Evolutionary conservation across 2,797 vertebrate genomes (phyloP), one percentile per base, ranked within the genome.

Genomic region (Coendou prehensilis): DNA sequence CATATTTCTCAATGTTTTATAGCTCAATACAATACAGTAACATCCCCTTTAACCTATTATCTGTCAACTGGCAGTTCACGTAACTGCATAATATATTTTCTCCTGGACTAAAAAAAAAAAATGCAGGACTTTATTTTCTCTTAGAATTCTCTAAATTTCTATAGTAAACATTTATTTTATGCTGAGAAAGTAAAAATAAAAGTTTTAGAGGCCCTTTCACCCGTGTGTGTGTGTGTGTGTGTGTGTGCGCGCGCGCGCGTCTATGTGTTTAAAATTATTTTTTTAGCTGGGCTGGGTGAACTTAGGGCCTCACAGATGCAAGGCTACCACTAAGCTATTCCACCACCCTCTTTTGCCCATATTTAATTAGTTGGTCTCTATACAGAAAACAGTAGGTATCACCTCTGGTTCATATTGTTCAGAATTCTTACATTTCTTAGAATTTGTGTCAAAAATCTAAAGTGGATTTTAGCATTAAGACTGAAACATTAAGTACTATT

Each of bases 151-250:
- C 41, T 91, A 61, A 26, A 78, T 76, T 76, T 76, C 11, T 28
- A 87, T 52, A 86, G 30, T 45, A 30, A 91, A 22, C 15, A 54
- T 26, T 71, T 83, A 84, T 45, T 95, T 69, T 84, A 84, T 63
- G 28, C 73, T 73, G 13, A 80, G 5, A 85, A 54, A 63, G 28
- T 63, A 63, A 95, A 87, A 76, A 45, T 9, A 80, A 84, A 93
- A 73, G 18, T n/a, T 86, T 23, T 45, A 83, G 4, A 61, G 14
- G 71, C 1, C 71, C 22, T 14, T 47, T 47, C 22, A 45, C 22
- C 22, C 9, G 9, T 73, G 5, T 45, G 3, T 67, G 28, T 33
- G 30, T 64, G 33, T 14, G 64, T n/a, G 33, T 28, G 9, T 63
- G 26, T n/a, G 26, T 30, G 26, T 64, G 30, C 13, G 63, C 33